Conservation (phyloP, 2,113 vertebrate species). For the Bos javanicus region DNA sequence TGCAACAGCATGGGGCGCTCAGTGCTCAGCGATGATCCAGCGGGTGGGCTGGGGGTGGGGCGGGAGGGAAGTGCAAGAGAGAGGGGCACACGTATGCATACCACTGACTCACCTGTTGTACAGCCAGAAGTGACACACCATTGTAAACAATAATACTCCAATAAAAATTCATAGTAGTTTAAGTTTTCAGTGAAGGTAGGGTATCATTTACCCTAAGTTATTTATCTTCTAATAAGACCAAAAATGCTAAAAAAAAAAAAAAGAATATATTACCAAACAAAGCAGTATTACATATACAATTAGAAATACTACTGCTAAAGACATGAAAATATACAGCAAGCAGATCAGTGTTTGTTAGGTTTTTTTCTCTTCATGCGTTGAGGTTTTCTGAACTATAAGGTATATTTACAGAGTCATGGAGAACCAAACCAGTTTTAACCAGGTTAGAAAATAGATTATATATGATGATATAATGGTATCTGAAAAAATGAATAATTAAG, state of each 20-base stretch:
- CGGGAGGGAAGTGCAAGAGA: not conserved
- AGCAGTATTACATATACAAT: not conserved
- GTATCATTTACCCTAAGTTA: conserved; percentile 3
- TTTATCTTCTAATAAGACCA: conserved; percentile 15
- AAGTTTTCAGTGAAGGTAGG: not conserved
- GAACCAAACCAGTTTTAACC: conserved; percentile 18
- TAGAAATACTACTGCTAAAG: not conserved
- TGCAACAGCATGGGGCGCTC: not conserved
- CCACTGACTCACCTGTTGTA: not conserved
- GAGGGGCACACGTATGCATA: not conserved
- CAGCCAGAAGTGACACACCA: not conserved
- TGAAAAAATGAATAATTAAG: conserved; percentile 61
- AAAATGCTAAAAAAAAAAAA: conserved; percentile 2
- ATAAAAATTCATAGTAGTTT: not conserved
- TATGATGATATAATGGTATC: conserved; percentile 31
- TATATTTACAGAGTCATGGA: not conserved
- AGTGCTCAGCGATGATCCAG: not conserved
- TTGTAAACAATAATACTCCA: not conserved
- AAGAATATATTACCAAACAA: not conserved
- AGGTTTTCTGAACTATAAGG: not conserved
- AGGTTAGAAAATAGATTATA: conserved; percentile 8
- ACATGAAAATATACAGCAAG: not conserved
- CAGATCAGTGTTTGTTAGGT: not conserved
- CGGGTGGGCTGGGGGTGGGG: not conserved
- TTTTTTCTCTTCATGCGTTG: not conserved